phyloP scores from a whole-genome alignment of 2,797 vertebrate species.

The Phoxinus dragarum region DNA sequence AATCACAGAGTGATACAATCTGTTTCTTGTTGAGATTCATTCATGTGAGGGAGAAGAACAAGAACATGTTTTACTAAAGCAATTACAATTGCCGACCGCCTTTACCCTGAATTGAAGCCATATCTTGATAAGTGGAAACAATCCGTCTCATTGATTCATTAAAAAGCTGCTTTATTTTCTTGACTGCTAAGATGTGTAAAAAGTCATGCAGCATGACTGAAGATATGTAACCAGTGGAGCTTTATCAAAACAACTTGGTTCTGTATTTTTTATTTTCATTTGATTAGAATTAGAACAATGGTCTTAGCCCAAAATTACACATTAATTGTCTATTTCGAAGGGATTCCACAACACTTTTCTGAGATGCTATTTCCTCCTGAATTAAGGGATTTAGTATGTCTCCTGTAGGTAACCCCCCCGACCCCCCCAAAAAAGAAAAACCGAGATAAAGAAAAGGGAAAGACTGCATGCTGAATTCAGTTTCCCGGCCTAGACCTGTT shows the following conservation, averaged over 20 bases:
- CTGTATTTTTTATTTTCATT: conserved; percentile 1
- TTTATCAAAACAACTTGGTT: not conserved
- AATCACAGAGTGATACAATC: conserved; percentile 47
- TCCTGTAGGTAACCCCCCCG: not conserved
- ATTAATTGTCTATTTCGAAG: conserved; percentile 1
- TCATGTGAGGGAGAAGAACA: conserved; percentile 52
- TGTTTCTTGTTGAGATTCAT: conserved; percentile 57
- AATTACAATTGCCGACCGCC: conserved; percentile 30
- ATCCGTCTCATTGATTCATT: conserved; percentile 47
- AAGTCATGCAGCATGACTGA: not conserved
- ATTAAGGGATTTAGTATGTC: conserved; percentile 34
- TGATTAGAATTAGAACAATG: not conserved
- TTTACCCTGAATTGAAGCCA: conserved; percentile 50
- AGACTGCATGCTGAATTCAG: conserved; percentile 5
- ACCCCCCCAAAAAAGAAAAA: not conserved
- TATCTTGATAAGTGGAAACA: conserved; percentile 52
- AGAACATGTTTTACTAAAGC: conserved; percentile 56
- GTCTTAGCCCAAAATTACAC: not conserved
- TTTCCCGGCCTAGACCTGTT: conserved; percentile 58
- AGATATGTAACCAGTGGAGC: conserved; percentile 12
- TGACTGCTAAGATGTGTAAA: conserved; percentile 25
- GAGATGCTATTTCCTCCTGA: not conserved
- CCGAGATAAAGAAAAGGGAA: not conserved
- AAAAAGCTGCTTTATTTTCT: conserved; percentile 33
- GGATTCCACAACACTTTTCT: conserved; percentile 1